These are phyloP conservation scores for Antitype chi DNA, from an alignment of 2,888 invertebrate genomes.

Conservation along the genomic window DNA sequence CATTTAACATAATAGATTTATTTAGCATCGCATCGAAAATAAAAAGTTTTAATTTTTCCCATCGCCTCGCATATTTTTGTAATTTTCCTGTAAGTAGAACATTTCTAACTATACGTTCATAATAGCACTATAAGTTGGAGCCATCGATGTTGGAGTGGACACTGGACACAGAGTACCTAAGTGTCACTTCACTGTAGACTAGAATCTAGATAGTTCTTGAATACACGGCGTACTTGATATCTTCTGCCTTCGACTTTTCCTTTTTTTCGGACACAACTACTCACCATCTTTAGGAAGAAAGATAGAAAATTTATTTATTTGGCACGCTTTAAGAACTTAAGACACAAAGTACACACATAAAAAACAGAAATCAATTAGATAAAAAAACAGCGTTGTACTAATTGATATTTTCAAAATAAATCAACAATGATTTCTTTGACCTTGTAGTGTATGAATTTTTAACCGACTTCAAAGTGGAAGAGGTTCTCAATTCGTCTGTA, in stretches of 20 bases:
- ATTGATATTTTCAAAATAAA: too few species aligned
- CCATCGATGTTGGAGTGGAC: slow-evolving; percentile 16
- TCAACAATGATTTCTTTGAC: too few species aligned
- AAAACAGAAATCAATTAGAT: too few species aligned
- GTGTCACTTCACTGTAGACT: slow-evolving; percentile 15
- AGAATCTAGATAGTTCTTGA: slow-evolving; percentile 20
- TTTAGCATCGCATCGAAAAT: not conserved
- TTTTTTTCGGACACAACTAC: not conserved
- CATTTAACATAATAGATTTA: too few species aligned
- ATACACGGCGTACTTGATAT: slow-evolving; percentile 3
- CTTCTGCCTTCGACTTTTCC: not conserved
- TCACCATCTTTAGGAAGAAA: too few species aligned
- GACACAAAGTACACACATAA: too few species aligned
- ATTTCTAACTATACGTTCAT: slow-evolving; percentile 1
- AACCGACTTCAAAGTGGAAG: too few species aligned
- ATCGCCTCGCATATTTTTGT: not conserved
- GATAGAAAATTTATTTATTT: too few species aligned
- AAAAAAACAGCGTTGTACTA: too few species aligned
- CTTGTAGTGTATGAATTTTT: too few species aligned
- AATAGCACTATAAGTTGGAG: slow-evolving; percentile 13
- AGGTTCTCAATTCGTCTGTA: too few species aligned
- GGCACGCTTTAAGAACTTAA: too few species aligned
- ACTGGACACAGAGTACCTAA: slow-evolving; percentile 10
- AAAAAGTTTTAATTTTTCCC: not conserved
- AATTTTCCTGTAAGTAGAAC: not conserved